Percentiles rank a stretch among this genome's conserved stretches.
These are phyloP conservation scores for Hycleus cichorii DNA, from an alignment of 1,140 invertebrate species.

Conservation along the genomic window DNA sequence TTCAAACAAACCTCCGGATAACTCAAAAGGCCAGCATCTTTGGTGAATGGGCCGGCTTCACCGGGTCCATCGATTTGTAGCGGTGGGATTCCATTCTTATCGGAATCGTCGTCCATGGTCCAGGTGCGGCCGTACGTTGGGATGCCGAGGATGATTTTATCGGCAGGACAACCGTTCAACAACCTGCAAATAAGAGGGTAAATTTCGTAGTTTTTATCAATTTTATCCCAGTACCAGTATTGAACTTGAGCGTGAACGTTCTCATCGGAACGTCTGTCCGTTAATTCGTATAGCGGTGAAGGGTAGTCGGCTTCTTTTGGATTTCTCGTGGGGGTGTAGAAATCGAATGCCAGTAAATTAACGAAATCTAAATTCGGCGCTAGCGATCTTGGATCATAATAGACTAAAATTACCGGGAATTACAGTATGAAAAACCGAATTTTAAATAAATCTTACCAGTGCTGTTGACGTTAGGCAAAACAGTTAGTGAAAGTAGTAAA, in stretches of 20 bases:
- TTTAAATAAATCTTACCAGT: slow-evolving; percentile 47
- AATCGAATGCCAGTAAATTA: slow-evolving; percentile 73
- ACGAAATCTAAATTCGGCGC: slow-evolving; percentile 70
- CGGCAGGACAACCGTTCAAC: slow-evolving; percentile 54
- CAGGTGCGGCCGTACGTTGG: slow-evolving; percentile 78
- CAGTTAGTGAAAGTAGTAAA: slow-evolving; percentile 56
- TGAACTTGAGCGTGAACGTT: slow-evolving; percentile 58
- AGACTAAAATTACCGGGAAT: slow-evolving; percentile 47
- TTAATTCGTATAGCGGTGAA: slow-evolving; percentile 61
- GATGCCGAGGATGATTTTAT: slow-evolving; percentile 79
- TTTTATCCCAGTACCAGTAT: slow-evolving; percentile 47
- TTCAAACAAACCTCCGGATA: slow-evolving; percentile 70
- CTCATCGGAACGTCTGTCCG: slow-evolving; percentile 56
- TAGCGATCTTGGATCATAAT: slow-evolving; percentile 67
- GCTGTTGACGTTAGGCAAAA: slow-evolving; percentile 69
- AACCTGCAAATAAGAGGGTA: slow-evolving; percentile 44
- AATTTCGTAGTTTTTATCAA: not conserved
- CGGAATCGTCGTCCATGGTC: slow-evolving; percentile 65
- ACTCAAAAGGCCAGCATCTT: slow-evolving; percentile 64
- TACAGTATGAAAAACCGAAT: not conserved
- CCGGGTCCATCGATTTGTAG: slow-evolving; percentile 57
- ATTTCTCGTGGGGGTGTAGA: slow-evolving; percentile 63
- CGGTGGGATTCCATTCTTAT: slow-evolving; percentile 68
- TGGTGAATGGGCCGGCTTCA: slow-evolving; percentile 60
- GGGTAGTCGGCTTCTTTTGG: slow-evolving; percentile 68